Conservation (phyloP, 2,888 invertebrate species). For the Mesoligia furuncula region DNA sequence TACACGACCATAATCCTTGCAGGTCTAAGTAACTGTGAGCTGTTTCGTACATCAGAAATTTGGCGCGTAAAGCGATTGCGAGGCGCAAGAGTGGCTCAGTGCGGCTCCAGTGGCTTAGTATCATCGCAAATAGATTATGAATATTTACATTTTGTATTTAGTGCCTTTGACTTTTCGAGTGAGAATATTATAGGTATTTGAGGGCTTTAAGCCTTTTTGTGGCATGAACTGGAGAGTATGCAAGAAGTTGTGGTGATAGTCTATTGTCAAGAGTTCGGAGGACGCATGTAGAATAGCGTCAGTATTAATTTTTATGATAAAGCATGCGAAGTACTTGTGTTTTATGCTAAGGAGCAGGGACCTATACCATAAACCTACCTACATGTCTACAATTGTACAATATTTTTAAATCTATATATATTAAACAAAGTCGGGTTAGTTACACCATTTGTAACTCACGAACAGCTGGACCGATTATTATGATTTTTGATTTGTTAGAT, state of each 20-base stretch:
- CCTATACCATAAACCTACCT: background rate
- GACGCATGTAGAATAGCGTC: background rate
- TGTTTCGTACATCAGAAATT: constrained; percentile 70
- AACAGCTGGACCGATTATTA: too few relatives aligned
- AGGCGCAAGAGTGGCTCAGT: constrained; percentile 33
- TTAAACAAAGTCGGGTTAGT: too few relatives aligned
- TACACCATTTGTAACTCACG: too few relatives aligned
- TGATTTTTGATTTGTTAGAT: too few relatives aligned
- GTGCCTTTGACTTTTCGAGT: constrained; percentile 42
- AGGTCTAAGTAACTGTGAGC: constrained; percentile 53
- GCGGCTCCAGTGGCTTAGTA: constrained; percentile 46
- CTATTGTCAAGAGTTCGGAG: constrained; percentile 8
- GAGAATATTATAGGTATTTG: constrained; percentile 11
- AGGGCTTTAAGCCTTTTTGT: constrained; percentile 1
- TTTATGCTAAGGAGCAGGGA: background rate
- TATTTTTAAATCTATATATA: too few relatives aligned
- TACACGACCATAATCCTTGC: constrained; percentile 50
- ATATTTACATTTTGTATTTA: constrained; percentile 43
- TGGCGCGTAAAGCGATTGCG: constrained; percentile 68
- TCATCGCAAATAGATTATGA: constrained; percentile 57
- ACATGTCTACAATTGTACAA: background rate
- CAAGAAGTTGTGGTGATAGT: background rate
- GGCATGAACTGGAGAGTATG: background rate
- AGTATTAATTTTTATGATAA: background rate
- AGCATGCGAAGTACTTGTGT: background rate